Percentiles rank a stretch among this genome's conserved stretches.
phyloP scores from a whole-genome alignment of 1,140 invertebrate species.

The Tetranychus urticae region DNA sequence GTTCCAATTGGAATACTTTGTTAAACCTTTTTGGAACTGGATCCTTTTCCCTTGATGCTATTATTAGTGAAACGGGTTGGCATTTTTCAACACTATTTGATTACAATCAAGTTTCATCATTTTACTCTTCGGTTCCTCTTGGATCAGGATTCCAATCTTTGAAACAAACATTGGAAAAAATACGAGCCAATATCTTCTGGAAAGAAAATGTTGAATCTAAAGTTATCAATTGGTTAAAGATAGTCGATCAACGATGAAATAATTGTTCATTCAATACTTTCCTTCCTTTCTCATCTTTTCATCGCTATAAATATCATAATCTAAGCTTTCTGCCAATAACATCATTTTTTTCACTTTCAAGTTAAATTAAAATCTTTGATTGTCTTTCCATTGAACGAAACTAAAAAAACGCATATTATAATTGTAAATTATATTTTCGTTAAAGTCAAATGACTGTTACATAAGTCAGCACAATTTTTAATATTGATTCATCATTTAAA shows the following conservation, averaged over 20 bases:
- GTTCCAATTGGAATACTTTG: slow-evolving; percentile 41
- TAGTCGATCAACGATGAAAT: not conserved
- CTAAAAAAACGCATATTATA: too few species aligned
- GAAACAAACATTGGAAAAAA: slow-evolving; percentile 46
- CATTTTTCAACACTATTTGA: slow-evolving; percentile 45
- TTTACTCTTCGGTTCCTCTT: slow-evolving; percentile 18
- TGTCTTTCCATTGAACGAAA: too few species aligned
- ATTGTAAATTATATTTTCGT: too few species aligned
- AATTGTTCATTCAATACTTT: too few species aligned
- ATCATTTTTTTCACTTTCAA: too few species aligned
- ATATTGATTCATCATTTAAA: too few species aligned
- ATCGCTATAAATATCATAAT: too few species aligned
- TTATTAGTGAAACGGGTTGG: slow-evolving; percentile 40
- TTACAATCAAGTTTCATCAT: slow-evolving; percentile 34
- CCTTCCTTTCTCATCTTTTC: too few species aligned
- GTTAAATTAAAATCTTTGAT: too few species aligned
- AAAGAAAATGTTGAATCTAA: slow-evolving; percentile 34
- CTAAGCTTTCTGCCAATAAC: too few species aligned
- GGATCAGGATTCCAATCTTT: slow-evolving; percentile 38
- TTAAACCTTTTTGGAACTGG: slow-evolving; percentile 20
- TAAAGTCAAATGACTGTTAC: too few species aligned
- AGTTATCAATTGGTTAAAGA: slow-evolving; percentile 31
- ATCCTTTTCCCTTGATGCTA: slow-evolving; percentile 33
- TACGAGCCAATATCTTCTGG: slow-evolving; percentile 51
- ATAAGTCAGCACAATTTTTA: too few species aligned